Base-by-base conservation (phyloP, 2,113 vertebrate species). In the Cinclus mexicanus region DNA sequence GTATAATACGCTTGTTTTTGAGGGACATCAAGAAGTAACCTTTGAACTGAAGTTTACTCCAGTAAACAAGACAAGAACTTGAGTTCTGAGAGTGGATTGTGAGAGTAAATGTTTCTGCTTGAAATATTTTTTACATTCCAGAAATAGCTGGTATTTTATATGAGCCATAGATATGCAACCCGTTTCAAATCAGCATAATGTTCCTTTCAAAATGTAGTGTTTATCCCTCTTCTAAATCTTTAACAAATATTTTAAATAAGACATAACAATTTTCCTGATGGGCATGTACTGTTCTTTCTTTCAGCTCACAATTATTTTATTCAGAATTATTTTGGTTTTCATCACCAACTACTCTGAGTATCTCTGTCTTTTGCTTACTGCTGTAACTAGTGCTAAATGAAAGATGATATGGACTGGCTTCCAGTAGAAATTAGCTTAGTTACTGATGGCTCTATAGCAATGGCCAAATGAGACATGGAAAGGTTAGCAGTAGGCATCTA, bases 81-180 rank as follows among this genome's bases (percentile, higher is more conserved):
- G n/a, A 49, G 14, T 74, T 91, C 78, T 88, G 55, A 60, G 72
- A 90, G 63, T 63, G 42, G 55, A 52, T 77, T 78, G 52, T 71
- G 42, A 78, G 68, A 93, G 44, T 76, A 96, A 92, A 76, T 83
- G 90, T 68, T 93, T 93, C 83, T 92, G 26, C 59, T 63, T 46
- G 39, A 61, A 39, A 33, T 80, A 21, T 50, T 67, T 93, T 88
- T 90, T 88, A 47, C 68, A 67, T 95, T 94, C 76, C 89, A 93
- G 76, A 89, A 94, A 94, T 90, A 93, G 56, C 60, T 83, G 33
- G 24, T 88, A 53, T 83, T 72, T 94, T 86, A 37, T 80, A 28
- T 90, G 59, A 83, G 14, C 79, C 70, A 46, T 42, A 78, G 63
- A 67, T 75, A 83, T 28, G 33, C 60, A 81, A 77, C 22, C 26